Base-by-base conservation (phyloP, 2,888 invertebrate genomes). In the Lysandra coridon region DNA sequence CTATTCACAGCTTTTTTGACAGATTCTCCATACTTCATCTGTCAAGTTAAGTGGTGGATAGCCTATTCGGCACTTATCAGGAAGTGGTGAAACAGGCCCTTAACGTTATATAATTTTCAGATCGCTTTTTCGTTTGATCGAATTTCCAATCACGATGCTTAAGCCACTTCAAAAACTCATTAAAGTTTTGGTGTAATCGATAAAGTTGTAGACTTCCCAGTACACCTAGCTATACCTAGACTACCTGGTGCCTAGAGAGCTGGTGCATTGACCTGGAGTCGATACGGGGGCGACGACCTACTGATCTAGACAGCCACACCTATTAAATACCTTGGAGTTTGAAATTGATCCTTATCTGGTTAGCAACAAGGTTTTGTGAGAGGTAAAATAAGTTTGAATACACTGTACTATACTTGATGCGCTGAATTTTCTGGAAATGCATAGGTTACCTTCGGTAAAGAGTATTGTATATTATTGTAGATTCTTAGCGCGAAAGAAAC, bases 221-320 rank as follows among this genome's bases (percentile, higher is more conserved):
- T 23, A 10, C 37, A 69, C 33, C 69, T 69, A 69, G 64, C 30
- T 64, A 4, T 64, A 64, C 30, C 23, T 69, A 69, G 53, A 69
- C 33, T 37, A 69, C 69, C 69, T 69, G 33, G 69, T 69, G 37
- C 69, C 69, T 33, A 69, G 69, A 69, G 33, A 30, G 64, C 14
- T 37, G 69, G 69, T 69, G 17, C 69, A 69, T 33, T 37, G 69
- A 69, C 69, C 33, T 78, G 80, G 79, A 81, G 82, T 82, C 83
- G 83, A 82, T 83, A 82, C 80, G 81, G 79, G 83, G 80, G 82
- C 82, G 82, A 81, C 76, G 83, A 83, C 82, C 82, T 80, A 75
- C 75, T 79, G 78, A 62, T 80, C 69, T 69, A 69, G 33, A 69
- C 69, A 69, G 69, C 69, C 69, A 69, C 69, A 69, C 69, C 69